Evolutionary conservation across 2,113 vertebrate species (phyloP).

Genomic region (Corythornis madagascariensis): DNA sequence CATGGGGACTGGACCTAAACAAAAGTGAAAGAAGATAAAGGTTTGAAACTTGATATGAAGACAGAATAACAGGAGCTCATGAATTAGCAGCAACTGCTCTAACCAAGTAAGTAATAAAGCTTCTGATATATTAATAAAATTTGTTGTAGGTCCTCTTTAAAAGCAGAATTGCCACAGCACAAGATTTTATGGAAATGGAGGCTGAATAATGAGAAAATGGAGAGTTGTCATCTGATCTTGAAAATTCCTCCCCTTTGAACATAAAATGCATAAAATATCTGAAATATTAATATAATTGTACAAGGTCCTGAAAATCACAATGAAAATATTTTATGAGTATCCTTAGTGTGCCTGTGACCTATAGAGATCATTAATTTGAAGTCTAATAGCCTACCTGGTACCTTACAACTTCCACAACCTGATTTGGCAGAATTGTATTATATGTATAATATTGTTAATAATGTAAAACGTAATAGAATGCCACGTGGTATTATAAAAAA

Average conservation of each 20-base stretch:
- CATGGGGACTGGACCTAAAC: neutral
- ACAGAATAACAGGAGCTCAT: neutral
- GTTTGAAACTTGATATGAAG: neutral
- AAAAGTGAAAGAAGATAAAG: neutral
- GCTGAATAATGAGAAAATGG: slow-evolving; percentile 30
- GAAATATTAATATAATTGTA: slow-evolving; percentile 67
- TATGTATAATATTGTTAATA: slow-evolving; percentile 58
- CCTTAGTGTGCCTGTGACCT: slow-evolving; percentile 66
- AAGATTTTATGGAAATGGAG: neutral
- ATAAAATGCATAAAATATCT: slow-evolving; percentile 53
- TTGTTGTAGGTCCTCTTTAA: neutral
- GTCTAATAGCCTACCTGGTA: slow-evolving; percentile 61
- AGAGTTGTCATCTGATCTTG: slow-evolving; percentile 2
- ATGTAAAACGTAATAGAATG: slow-evolving; percentile 66
- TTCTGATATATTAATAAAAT: neutral
- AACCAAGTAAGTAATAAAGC: neutral
- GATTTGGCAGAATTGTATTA: slow-evolving; percentile 42
- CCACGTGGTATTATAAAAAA: slow-evolving; percentile 54
- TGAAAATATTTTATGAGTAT: slow-evolving; percentile 71
- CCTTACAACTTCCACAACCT: slow-evolving; percentile 26
- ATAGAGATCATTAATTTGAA: slow-evolving; percentile 70
- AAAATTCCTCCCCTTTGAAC: slow-evolving; percentile 37
- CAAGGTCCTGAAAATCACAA: slow-evolving; percentile 64
- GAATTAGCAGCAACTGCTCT: neutral
- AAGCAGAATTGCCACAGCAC: neutral